Percentiles rank a stretch among this genome's conserved stretches.
Conservation (phyloP, 2,797 vertebrate species). For the Brachyalestes nurse region DNA sequence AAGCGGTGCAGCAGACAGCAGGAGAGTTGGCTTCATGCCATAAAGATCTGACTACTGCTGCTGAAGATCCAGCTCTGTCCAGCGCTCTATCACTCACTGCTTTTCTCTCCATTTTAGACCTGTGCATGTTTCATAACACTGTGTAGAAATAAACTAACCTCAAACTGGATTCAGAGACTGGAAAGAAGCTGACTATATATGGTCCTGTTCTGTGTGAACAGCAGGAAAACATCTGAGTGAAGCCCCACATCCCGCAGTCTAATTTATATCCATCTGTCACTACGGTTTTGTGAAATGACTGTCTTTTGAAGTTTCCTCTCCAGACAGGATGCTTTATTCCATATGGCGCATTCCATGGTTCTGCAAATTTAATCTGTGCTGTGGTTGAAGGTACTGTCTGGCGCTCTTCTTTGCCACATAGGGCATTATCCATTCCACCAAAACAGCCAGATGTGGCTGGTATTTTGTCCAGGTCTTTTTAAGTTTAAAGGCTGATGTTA, state of each 20-base stretch:
- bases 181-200: not conserved
- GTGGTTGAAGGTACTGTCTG: not conserved
- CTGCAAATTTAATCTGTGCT: conserved; percentile 2
- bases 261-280: conserved; percentile 8
- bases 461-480: not conserved
- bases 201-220: not conserved
- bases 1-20: conserved; percentile 71
- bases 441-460: not conserved
- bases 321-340: not conserved
- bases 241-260: not conserved
- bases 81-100: not conserved
- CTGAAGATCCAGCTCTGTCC: not conserved
- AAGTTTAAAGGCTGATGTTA: too few relatives aligned
- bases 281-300: not conserved
- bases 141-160: not conserved
- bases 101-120: not conserved
- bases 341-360: not conserved
- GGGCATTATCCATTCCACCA: not conserved
- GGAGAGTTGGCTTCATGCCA: conserved; percentile 58
- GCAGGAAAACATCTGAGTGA: not conserved
- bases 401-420: not conserved
- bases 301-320: not conserved
- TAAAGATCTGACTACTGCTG: conserved; percentile 69
- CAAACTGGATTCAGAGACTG: not conserved
- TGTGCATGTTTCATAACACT: not conserved